A percentile compares a stretch with the other conserved stretches of the same genome.
phyloP scores from a whole-genome alignment of 1,140 invertebrate species.

The Anadara kagoshimensis region DNA sequence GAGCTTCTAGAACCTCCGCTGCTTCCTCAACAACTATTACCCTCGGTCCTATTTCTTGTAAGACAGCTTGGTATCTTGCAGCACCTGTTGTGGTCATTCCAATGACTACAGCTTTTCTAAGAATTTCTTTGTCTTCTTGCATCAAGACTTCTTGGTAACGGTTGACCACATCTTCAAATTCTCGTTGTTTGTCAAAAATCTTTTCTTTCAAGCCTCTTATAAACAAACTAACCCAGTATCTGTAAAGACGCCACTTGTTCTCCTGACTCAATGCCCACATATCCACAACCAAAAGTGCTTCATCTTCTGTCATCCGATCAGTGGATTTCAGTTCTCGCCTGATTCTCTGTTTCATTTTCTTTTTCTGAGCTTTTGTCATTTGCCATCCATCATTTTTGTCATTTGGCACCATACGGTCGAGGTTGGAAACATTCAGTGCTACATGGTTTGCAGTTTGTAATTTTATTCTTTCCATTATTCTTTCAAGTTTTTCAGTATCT shows the following conservation, averaged over 20 bases:
- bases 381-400: slow-evolving; percentile 29
- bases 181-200: slow-evolving; percentile 33
- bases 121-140: slow-evolving; percentile 57
- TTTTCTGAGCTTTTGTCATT: slow-evolving; percentile 34
- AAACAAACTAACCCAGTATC: slow-evolving; percentile 60
- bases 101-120: slow-evolving; percentile 62
- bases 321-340: slow-evolving; percentile 30
- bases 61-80: slow-evolving; percentile 53
- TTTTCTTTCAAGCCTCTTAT: slow-evolving; percentile 35
- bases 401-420: neutral
- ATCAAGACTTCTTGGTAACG: slow-evolving; percentile 48
- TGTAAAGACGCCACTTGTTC: slow-evolving; percentile 68
- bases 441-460: neutral
- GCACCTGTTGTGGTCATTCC: slow-evolving; percentile 70
- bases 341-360: slow-evolving; percentile 42
- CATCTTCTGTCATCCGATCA: slow-evolving; percentile 31
- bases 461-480: too few species aligned
- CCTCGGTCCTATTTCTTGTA: slow-evolving; percentile 55
- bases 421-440: slow-evolving; percentile 19
- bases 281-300: slow-evolving; percentile 33
- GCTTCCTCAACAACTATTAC: slow-evolving; percentile 71
- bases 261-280: slow-evolving; percentile 57
- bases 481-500: slow-evolving; percentile 13
- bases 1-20: slow-evolving; percentile 68
- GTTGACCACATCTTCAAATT: slow-evolving; percentile 41